Evolutionary conservation across 2,888 invertebrate species (phyloP).

Genomic region (Drosophila cyrtoloma): DNA sequence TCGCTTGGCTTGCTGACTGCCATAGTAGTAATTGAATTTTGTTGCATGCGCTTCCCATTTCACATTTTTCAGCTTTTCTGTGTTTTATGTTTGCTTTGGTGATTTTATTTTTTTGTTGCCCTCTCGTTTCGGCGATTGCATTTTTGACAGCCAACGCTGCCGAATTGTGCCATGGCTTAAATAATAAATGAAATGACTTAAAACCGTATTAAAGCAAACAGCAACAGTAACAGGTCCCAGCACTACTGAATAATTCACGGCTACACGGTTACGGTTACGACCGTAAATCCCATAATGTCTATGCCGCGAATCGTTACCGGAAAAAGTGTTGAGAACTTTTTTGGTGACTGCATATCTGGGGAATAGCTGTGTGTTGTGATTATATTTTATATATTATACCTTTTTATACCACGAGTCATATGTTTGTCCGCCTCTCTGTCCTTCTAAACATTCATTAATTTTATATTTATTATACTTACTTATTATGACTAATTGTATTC

Average conservation of each 20-base stretch:
- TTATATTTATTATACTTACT: not conserved
- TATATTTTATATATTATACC: not conserved
- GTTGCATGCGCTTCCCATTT: slow-evolving; percentile 56
- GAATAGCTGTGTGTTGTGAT: slow-evolving; percentile 10
- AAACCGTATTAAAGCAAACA: slow-evolving; percentile 69
- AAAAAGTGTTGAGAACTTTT: slow-evolving; percentile 15
- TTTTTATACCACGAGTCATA: not conserved
- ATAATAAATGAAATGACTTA: slow-evolving; percentile 76
- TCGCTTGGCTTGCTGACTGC: slow-evolving; percentile 20
- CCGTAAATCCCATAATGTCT: slow-evolving; percentile 49
- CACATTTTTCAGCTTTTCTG: slow-evolving; percentile 9
- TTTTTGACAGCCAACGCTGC: slow-evolving; percentile 68
- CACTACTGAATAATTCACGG: slow-evolving; percentile 56
- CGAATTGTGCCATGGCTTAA: slow-evolving; percentile 59
- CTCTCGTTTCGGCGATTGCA: slow-evolving; percentile 59
- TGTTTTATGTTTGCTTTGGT: slow-evolving; percentile 12
- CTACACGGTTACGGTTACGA: slow-evolving; percentile 15
- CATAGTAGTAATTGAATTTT: slow-evolving; percentile 67
- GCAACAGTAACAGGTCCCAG: slow-evolving; percentile 28
- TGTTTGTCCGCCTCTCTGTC: not conserved
- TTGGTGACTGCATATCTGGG: slow-evolving; percentile 17
- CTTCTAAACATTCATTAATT: not conserved
- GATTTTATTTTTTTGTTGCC: not conserved
- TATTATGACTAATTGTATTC: not conserved
- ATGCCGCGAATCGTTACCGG: slow-evolving; percentile 32